Conservation (phyloP, 2,797 vertebrate genomes). For the Micropoecilia bifurca region DNA sequence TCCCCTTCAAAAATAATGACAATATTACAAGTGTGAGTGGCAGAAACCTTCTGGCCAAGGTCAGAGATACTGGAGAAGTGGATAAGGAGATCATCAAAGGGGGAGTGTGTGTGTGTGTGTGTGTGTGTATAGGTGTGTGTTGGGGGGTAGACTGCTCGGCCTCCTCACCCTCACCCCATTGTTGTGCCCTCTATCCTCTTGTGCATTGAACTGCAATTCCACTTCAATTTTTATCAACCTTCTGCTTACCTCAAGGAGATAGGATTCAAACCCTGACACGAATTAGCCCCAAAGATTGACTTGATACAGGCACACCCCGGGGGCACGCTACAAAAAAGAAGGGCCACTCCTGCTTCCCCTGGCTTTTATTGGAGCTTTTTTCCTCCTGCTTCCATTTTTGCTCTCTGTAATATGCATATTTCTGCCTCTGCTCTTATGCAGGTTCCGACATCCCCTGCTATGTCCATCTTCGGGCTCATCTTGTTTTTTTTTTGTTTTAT, state of each 20-base stretch:
- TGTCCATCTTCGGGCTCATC: constrained; percentile 56
- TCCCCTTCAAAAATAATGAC: background rate
- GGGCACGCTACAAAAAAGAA: constrained; percentile 83
- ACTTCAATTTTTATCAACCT: constrained; percentile 99
- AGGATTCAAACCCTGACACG: constrained; percentile 94
- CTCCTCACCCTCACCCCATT: constrained; percentile 76
- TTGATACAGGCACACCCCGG: constrained; percentile 87
- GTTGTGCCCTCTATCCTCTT: constrained; percentile 85
- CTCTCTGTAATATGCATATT: constrained; percentile 56
- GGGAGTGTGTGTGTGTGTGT: background rate
- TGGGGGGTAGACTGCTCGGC: constrained; percentile 62
- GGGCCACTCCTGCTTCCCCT: constrained; percentile 35
- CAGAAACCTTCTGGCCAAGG: constrained; percentile 89
- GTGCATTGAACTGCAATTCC: constrained; percentile 97
- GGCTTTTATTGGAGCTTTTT: constrained; percentile 45
- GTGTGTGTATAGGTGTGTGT: no score
- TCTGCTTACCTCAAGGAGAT: constrained; percentile 91
- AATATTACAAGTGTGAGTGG: constrained; percentile 59
- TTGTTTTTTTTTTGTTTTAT: constrained; percentile 49
- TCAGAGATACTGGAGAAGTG: constrained; percentile 77
- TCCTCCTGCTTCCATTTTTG: constrained; percentile 61
- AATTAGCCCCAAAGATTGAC: constrained; percentile 96
- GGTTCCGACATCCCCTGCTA: constrained; percentile 29
- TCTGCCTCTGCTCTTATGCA: constrained; percentile 36
- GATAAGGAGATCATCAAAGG: constrained; percentile 40